Evolutionary conservation across 1,140 invertebrate genomes (phyloP), one percentile per base, ranked within the genome.

Genomic region (Leptopilina clavipes): DNA sequence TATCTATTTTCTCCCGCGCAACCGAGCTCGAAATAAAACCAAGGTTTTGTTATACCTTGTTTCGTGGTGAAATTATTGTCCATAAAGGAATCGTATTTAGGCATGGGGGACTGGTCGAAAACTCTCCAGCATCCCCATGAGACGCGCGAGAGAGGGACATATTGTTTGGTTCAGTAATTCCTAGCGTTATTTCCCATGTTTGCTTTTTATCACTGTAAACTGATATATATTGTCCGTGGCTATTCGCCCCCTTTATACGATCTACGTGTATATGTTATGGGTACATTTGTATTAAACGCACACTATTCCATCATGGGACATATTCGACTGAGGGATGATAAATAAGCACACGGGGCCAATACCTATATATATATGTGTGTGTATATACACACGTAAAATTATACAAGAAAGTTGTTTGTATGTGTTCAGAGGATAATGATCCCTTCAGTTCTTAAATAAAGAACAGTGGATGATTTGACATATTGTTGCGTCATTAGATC

Each of bases 171-270:
- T 87, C 86, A 85, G 86, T 89, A 86, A 89, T 87, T 89, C 86
- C 84, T 86, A 82, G 76, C 79, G 84, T 89, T 88, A 87, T 87
- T 87, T 88, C 81, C 83, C 83, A 80, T 88, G 86, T 89, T 89
- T 89, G 86, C 87, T 89, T 89, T 88, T 89, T 89, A 89, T 89
- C 86, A 87, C 88, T 87, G 86, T 87, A 88, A 87, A 87, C 87
- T 84, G 87, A 87, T 88, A 89, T 65, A 65, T 86, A 88, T 89
- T 89, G 86, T 89, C 84, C 84, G 83, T 78, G 83, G 80, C 75
- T 83, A 81, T 73, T 87, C 86, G 37, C 37, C 78, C 84, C 85
- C 81, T 76, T 79, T 18, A 74, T 54, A 37, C 45, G n/a, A 79
- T 70, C 75, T 22, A 59, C 25, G 56, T 59, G 19, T 59, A 25